Conservation (phyloP, 1,140 invertebrate genomes). For the Scaptomyza pallida region DNA sequence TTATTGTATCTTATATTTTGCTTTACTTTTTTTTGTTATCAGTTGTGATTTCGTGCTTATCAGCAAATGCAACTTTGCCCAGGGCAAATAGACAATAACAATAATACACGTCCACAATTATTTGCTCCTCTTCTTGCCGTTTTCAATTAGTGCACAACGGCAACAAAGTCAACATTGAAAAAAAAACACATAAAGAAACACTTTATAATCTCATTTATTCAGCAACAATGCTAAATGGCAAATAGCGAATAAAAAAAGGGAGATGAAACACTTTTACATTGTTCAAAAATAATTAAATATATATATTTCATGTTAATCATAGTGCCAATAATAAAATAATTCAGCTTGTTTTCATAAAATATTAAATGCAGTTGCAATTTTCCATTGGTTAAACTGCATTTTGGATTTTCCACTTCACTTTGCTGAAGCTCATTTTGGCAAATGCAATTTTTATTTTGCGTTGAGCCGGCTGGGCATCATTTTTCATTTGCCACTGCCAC, state of each 20-base stretch:
- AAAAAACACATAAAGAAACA: slow-evolving; percentile 24
- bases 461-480: slow-evolving; percentile 50
- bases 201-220: slow-evolving; percentile 58
- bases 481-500: slow-evolving; percentile 62
- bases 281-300: slow-evolving; percentile 40
- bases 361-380: slow-evolving; percentile 51
- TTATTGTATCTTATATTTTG: slow-evolving; percentile 41
- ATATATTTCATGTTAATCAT: slow-evolving; percentile 33
- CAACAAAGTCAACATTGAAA: slow-evolving; percentile 53
- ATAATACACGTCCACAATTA: slow-evolving; percentile 31
- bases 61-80: slow-evolving; percentile 64
- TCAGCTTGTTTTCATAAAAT: slow-evolving; percentile 18
- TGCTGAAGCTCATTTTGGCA: slow-evolving; percentile 64
- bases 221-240: slow-evolving; percentile 10
- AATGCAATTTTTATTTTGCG: slow-evolving; percentile 56
- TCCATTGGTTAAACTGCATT: slow-evolving; percentile 21
- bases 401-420: slow-evolving; percentile 53
- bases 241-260: slow-evolving; percentile 48
- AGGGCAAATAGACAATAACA: slow-evolving; percentile 33
- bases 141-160: slow-evolving; percentile 67
- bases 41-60: slow-evolving; percentile 71
- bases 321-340: slow-evolving; percentile 17
- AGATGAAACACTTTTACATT: neutral
- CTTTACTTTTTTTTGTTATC: slow-evolving; percentile 43
- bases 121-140: slow-evolving; percentile 51